Percentiles rank a stretch among this genome's conserved stretches.
These are phyloP conservation scores for Falco peregrinus DNA, from an alignment of 2,797 vertebrate species.

Conservation along the genomic window DNA sequence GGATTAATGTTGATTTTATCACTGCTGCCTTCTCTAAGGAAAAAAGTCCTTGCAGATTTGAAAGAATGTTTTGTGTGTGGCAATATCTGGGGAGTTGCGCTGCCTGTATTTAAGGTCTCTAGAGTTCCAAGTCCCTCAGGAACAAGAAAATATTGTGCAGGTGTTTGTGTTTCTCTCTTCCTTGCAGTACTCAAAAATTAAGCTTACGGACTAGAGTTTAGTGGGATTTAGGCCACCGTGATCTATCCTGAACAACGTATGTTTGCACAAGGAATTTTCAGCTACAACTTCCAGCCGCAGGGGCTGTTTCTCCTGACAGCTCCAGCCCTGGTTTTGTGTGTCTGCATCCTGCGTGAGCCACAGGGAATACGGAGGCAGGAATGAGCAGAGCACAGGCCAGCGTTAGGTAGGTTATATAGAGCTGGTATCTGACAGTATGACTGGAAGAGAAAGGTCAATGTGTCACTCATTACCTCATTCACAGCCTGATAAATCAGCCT, in stretches of 20 bases:
- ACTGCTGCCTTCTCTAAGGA: not conserved
- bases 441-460: not conserved
- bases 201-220: not conserved
- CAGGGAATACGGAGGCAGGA: not conserved
- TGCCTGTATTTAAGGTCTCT: not conserved
- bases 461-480: not conserved
- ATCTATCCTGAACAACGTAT: not conserved
- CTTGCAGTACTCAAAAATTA: not conserved
- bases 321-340: not conserved
- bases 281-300: not conserved
- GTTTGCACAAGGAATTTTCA: not conserved
- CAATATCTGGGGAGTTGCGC: not conserved
- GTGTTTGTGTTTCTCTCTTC: not conserved
- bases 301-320: not conserved
- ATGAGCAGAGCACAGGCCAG: not conserved
- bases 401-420: not conserved
- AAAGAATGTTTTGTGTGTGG: not conserved
- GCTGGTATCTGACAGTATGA: not conserved
- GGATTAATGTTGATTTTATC: constrained; percentile 41
- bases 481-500: not conserved
- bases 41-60: not conserved
- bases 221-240: not conserved
- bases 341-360: not conserved
- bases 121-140: not conserved
- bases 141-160: not conserved